phyloP scores from a whole-genome alignment of 2,797 vertebrate genomes.

The Gambusia yucatana region DNA sequence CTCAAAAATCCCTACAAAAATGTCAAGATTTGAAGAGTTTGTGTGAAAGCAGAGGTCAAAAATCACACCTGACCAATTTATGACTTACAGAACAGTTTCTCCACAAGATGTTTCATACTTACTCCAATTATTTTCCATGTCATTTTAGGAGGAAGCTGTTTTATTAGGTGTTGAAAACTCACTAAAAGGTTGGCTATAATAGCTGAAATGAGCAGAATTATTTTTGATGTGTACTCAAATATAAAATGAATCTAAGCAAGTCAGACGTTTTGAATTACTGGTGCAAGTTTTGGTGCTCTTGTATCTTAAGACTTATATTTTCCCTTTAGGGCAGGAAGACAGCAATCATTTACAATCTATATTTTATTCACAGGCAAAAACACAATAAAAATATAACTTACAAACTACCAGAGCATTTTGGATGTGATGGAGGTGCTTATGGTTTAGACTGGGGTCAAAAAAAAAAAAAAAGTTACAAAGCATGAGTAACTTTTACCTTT shows the following conservation, averaged over 20 bases:
- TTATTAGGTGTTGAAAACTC: neutral
- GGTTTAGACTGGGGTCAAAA: neutral
- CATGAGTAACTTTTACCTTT: conserved; percentile 3
- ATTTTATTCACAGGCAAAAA: conserved; percentile 75
- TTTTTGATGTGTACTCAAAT: neutral
- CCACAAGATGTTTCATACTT: neutral
- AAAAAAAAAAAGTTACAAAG: neutral
- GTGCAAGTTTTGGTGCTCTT: neutral
- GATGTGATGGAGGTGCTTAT: neutral
- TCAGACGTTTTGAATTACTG: neutral
- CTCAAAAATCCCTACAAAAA: neutral
- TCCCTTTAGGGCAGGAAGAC: neutral
- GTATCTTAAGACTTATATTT: neutral
- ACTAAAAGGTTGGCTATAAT: neutral
- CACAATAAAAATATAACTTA: conserved; percentile 53
- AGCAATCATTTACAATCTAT: conserved; percentile 6
- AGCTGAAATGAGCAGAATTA: neutral
- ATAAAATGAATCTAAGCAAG: neutral
- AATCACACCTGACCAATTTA: neutral
- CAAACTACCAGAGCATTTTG: conserved; percentile 26
- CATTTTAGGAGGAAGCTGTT: neutral
- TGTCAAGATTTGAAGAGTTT: neutral
- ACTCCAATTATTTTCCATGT: neutral
- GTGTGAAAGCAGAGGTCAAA: neutral
- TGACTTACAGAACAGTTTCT: neutral